Conservation (phyloP, 2,888 invertebrate genomes). For the Polietes domitor region DNA sequence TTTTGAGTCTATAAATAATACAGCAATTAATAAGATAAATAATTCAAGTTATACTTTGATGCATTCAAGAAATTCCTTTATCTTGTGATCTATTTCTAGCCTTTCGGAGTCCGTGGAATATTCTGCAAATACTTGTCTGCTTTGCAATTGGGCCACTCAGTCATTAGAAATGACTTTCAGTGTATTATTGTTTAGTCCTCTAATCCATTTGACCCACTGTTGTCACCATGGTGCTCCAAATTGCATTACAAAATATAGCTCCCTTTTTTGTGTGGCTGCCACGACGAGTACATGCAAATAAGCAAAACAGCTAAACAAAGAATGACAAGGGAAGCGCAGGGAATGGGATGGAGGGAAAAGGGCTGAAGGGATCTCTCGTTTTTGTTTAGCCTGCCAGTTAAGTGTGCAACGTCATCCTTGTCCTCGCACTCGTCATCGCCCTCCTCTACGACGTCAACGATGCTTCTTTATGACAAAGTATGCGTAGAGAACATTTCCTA, state of each 20-base stretch:
- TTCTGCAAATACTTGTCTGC: no score
- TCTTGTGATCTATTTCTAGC: no score
- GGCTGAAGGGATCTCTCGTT: neutral
- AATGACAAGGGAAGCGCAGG: constrained; percentile 1
- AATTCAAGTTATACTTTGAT: no score
- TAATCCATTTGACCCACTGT: constrained; percentile 48
- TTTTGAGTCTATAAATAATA: no score
- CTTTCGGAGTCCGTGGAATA: no score
- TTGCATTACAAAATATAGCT: constrained; percentile 38
- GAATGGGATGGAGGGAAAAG: neutral
- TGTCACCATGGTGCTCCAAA: neutral
- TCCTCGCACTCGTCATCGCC: neutral
- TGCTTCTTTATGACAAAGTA: constrained; percentile 34
- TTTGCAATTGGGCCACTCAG: no score
- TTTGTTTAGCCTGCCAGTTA: neutral
- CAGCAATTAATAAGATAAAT: no score
- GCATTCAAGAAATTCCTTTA: no score
- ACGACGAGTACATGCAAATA: constrained; percentile 40
- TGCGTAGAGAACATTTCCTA: constrained; percentile 49
- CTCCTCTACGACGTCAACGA: neutral
- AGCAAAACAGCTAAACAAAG: constrained; percentile 50
- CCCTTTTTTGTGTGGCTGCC: neutral
- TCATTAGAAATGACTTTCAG: no score
- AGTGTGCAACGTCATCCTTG: neutral
- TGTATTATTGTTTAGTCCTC: no score